Evolutionary conservation across 2,797 vertebrate genomes (phyloP), one percentile per base, ranked within the genome.

Genomic region (Sebastes itinus): DNA sequence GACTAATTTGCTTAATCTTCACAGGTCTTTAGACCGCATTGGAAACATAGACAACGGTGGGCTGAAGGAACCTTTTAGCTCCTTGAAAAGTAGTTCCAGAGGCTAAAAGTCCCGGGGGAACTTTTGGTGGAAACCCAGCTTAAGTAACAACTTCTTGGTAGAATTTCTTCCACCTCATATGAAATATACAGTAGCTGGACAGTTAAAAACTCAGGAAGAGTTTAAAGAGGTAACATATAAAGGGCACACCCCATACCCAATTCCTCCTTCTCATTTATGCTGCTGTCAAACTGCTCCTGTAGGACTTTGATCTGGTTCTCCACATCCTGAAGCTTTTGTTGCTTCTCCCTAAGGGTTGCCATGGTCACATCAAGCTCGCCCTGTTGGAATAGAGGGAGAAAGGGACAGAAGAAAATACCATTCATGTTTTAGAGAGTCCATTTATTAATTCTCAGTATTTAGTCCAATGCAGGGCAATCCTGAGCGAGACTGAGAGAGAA

Each of bases 321-420:
- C 32, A 97, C 96, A 58, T 96, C 90, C 80, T 89, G 95, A 46
- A 97, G 89, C 86, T 96, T 94, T 8, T 86, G 66, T 89, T 97
- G 96, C 77, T 97, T 98, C 76, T 96, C 95, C 83, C 18, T 93
- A 42, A 98, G 92, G 25, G 95, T 97, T 49, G 89, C 88, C 95
- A 97, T 93, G 9, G 96, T 97, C 12, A 77, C 32, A 68, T 97
- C 96, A 72, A 98, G 95, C 75, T 98, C 97, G 7, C 87, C 92
- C 97, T 98, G 27, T 62, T 59, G 52, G 7, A n/a, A 58, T 4
- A 42, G 2, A 68, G 7, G 16, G 7, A 52, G 2, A 70, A 32
- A 70, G 32, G 7, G 8, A 42, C 6, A 1, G 4, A 30, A 25
- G 4, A 14, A 33, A 68, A 75, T 16, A 42, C 2, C 4, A 32